Evolutionary conservation across 1,140 invertebrate genomes (phyloP), one percentile per base, ranked within the genome.

Genomic region (Drosophila miranda): DNA sequence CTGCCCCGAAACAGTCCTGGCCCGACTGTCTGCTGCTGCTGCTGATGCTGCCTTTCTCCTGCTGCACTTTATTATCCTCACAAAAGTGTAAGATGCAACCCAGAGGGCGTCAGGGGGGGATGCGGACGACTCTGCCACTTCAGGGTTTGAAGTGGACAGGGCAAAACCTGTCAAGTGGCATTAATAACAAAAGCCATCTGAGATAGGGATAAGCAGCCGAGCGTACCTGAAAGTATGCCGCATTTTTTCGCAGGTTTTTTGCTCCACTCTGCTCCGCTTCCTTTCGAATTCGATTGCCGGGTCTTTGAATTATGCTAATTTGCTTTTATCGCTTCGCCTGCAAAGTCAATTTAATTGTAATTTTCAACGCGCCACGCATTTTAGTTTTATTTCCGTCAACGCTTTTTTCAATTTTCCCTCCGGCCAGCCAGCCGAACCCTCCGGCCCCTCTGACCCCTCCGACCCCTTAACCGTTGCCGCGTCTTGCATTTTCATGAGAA

Each of bases 341-440:
- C 59, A 74, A 84, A 86, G 80, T 87, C 82, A 87, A 87, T 87
- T 87, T 86, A 78, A 87, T 86, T 87, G 78, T 86, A 87, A 87
- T 87, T 87, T 87, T 78, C 66, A 71, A 81, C 74, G 75, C 78
- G 71, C 72, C 66, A 69, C 67, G 61, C 78, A 78, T 68, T 86
- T 80, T 81, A 78, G 70, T 81, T 81, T 78, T 75, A 83, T 75
- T 84, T 79, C 74, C 80, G 71, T 76, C 55, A 48, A 78, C 74
- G 64, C 71, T 68, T 63, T 48, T 78, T 81, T 83, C 79, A 83
- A 78, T 83, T 78, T 70, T 28, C 45, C 48, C 44, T 16, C 28
- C 38, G 42, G 28, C 54, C 48, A 41, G 23, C 42, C 28, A 13
- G 21, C 34, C 44, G 1, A 30, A 6, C 21, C 28, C 43, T 28